Evolutionary conservation across 1,140 invertebrate species (phyloP).

Genomic region (Leptoteleia sp.): DNA sequence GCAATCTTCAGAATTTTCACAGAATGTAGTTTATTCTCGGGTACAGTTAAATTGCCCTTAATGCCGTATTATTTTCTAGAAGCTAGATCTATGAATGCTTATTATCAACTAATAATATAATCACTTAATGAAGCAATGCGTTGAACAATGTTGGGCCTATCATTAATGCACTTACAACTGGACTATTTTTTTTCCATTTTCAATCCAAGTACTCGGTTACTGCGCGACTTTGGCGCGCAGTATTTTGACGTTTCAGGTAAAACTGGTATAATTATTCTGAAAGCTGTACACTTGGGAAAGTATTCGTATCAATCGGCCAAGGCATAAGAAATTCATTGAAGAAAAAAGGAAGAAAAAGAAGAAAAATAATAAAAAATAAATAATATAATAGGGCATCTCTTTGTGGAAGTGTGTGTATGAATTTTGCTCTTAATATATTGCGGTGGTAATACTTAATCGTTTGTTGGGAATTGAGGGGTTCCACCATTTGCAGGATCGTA

Average conservation of each 20-base stretch:
- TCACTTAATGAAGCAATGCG: neutral
- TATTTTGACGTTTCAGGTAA: neutral
- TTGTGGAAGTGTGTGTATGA: constrained; percentile 29
- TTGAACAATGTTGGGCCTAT: too few relatives aligned
- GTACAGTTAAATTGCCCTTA: too few relatives aligned
- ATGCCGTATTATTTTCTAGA: neutral
- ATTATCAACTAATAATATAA: constrained; percentile 1
- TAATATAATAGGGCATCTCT: constrained; percentile 45
- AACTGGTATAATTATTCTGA: constrained; percentile 1
- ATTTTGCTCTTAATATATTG: constrained; percentile 55
- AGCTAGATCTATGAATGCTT: neutral
- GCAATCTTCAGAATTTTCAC: too few relatives aligned
- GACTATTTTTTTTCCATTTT: too few relatives aligned
- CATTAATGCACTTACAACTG: too few relatives aligned
- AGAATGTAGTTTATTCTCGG: too few relatives aligned
- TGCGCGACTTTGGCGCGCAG: neutral
- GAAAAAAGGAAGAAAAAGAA: too few relatives aligned
- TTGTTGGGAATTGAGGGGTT: constrained; percentile 55
- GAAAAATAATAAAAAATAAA: constrained; percentile 27
- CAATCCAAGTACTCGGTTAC: too few relatives aligned
- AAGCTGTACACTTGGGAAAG: constrained; percentile 29
- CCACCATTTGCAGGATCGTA: constrained; percentile 64
- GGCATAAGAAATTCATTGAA: constrained; percentile 8
- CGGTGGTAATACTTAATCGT: constrained; percentile 61
- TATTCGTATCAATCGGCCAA: constrained; percentile 29